Evolutionary conservation across 2,113 vertebrate genomes (phyloP), one percentile per base, ranked within the genome.

Genomic region (Mustela lutreola): DNA sequence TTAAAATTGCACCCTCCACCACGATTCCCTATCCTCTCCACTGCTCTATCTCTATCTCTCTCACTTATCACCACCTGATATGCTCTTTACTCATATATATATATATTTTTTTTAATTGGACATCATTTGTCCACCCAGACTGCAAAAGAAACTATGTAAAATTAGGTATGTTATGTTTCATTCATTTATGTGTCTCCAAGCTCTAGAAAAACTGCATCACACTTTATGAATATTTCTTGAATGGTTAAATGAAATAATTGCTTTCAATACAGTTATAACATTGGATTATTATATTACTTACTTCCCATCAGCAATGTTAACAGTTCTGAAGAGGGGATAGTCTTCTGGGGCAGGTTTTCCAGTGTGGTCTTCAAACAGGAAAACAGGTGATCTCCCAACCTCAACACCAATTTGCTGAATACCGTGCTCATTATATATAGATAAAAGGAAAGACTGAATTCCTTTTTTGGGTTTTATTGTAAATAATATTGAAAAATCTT

Each of bases 401-500:
- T 99, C 99, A 90, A 99, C 98, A 24, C 99, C 99, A 24, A 99
- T 85, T 99, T 99, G 99, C 98, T 99, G 99, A 98, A 99, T 99
- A 75, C 99, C 99, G 97, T 99, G 99, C 42, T 99, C 99, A 11
- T 99, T 99, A 98, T 99, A 99, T 94, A 99, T 96, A 84, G 99
- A 99, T 96, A 99, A 98, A 97, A 99, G 99, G 98, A 99, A 99
- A 94, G 99, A 99, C 98, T 99, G 99, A 90, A 99, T 99, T 95
- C 99, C 99, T 70, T 99, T 99, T 97, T 99, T 99, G 95, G 99
- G 99, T 97, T 99, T 99, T 95, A 99, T 97, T 94, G 99, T 99
- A 98, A 99, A 99, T 98, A 99, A 98, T 99, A 99, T 99, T 98
- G 99, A 99, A 99, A 99, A 99, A 98, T 99, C 99, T 98, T 99